Evolutionary conservation across 2,888 invertebrate species (phyloP).

Genomic region (Rugalucina vietnamica): DNA sequence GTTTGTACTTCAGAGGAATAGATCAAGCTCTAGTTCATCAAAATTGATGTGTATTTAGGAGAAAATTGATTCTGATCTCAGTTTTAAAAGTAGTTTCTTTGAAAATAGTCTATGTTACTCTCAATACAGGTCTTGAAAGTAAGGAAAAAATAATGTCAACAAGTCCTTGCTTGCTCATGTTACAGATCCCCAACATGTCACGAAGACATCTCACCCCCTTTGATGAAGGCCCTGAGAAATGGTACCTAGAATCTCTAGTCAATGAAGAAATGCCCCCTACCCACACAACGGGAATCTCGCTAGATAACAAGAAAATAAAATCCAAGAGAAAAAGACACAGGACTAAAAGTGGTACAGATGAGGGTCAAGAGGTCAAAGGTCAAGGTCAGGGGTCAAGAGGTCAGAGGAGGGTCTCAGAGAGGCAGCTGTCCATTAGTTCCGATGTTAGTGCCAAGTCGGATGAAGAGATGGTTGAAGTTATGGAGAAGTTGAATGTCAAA

Average conservation of each 20-base stretch:
- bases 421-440: conserved; percentile 73
- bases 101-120: no score
- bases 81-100: no score
- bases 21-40: no score
- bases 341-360: conserved; percentile 70
- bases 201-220: conserved; percentile 80
- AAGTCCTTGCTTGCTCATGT: conserved; percentile 9
- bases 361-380: conserved; percentile 58
- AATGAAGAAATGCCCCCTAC: conserved; percentile 29
- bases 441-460: conserved; percentile 73
- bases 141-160: no score
- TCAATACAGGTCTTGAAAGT: no score
- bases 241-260: conserved; percentile 73
- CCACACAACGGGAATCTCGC: conserved; percentile 25
- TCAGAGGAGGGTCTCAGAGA: conserved; percentile 42
- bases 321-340: conserved; percentile 68
- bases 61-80: no score
- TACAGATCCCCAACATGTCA: conserved; percentile 78
- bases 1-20: no score
- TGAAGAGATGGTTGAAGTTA: conserved; percentile 49
- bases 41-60: no score
- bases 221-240: conserved; percentile 72
- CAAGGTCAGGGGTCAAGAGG: conserved; percentile 14
- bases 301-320: conserved; percentile 66
- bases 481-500: conserved; percentile 28